Conservation (phyloP, 2,113 vertebrate genomes). For the Urocolius indicus region DNA sequence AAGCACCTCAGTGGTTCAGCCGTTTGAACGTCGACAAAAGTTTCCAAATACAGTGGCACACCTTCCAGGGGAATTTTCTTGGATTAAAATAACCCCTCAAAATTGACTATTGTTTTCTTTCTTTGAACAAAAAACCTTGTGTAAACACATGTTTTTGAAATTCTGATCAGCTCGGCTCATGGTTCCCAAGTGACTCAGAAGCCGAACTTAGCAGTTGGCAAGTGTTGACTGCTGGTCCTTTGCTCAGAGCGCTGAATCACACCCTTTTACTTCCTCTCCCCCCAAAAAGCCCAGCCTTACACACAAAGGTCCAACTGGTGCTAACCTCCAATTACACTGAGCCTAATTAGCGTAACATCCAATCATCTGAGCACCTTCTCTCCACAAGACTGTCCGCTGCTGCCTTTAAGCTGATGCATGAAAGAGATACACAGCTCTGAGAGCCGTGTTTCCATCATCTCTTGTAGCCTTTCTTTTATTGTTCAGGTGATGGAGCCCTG, state of each 20-base stretch:
- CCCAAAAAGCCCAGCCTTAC: neutral
- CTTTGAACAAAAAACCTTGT: neutral
- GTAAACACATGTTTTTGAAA: neutral
- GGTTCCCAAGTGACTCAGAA: rapidly evolving
- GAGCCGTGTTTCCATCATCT: neutral
- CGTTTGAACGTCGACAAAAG: neutral
- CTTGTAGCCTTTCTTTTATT: neutral
- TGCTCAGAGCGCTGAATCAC: neutral
- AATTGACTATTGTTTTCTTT: neutral
- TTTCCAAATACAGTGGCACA: neutral
- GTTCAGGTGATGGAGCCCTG: no score
- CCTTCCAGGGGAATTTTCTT: neutral
- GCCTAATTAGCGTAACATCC: neutral
- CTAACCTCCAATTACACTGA: neutral
- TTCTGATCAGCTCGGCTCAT: neutral
- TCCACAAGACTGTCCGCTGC: neutral
- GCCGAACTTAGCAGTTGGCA: neutral
- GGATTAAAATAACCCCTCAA: neutral
- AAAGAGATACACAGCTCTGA: neutral
- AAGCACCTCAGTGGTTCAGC: neutral
- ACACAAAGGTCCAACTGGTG: neutral
- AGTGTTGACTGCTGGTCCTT: neutral
- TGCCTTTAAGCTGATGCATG: neutral
- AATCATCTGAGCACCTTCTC: neutral
- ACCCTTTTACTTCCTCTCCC: rapidly evolving